Base-by-base conservation (phyloP, 2,888 invertebrate genomes). In the Aphidoletes aphidimyza region DNA sequence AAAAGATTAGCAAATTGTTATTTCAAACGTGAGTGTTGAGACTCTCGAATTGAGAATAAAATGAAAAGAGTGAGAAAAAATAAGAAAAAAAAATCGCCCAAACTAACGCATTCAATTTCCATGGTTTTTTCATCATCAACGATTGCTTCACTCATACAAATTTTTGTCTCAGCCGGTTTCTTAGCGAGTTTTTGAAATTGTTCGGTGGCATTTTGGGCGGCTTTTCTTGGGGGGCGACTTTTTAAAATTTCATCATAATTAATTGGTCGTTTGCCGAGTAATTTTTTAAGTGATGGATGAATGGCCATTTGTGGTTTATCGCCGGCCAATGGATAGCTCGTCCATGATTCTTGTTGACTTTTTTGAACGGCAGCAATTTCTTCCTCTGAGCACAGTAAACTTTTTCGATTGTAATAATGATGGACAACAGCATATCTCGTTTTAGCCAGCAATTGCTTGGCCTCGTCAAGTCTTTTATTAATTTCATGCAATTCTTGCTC, bases 231-330 rank as follows among this genome's bases (percentile, higher is more conserved):
- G 0, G 90, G 91, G 1, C 91, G 87, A 0, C 87, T 87, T 19
- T 90, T 88, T 87, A 92, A 89, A 22, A 92, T 90, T 87, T 92
- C 92, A 0, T 90, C 89, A 0, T 91, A 87, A 85, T 91, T 90
- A 0, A 90, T 90, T 0, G 92, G 91, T 85, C 90, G 89, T 87
- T 93, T 92, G 5, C 94, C 94, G 0, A 95, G 90, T 17, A 95
- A 90, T 87, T 94, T 94, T 85, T 94, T 93, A 0, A 95, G 90
- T 0, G 96, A 94, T 0, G 96, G 96, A 90, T 96, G 96, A 83
- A 96, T 91, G 5, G 91, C 88, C 5, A 90, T 89, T 87, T 93
- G 92, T 0, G 91, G 89, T 0, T 90, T 36, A 42, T 85, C 83
- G 2, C 54, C 69, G 9, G 69, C 26, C 0, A 42, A 8, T 14